These are phyloP conservation scores for Ammodytes marinus DNA, from an alignment of 2,113 vertebrate species.

Conservation along the genomic window DNA sequence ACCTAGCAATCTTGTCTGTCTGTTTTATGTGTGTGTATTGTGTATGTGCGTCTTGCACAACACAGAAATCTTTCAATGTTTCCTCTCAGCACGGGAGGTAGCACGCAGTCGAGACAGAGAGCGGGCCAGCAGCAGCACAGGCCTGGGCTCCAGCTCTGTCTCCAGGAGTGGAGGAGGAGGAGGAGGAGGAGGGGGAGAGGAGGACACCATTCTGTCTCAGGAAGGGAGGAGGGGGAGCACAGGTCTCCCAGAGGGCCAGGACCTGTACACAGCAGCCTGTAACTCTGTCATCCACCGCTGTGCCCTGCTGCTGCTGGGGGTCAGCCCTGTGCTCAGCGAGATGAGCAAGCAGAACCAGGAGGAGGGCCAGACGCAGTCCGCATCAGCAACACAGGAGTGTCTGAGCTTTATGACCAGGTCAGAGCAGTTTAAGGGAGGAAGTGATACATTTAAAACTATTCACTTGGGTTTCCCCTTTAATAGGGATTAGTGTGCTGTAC, in stretches of 20 bases:
- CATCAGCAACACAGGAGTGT: conserved; percentile 86
- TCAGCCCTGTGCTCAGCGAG: conserved; percentile 91
- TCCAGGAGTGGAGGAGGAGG: conserved; percentile 71
- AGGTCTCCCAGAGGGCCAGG: conserved; percentile 92
- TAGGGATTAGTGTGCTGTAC: neutral
- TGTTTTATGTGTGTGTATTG: conserved; percentile 42
- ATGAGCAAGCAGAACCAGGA: conserved; percentile 89
- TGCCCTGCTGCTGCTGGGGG: conserved; percentile 92
- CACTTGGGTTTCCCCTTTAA: neutral
- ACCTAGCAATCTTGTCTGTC: conserved; percentile 57
- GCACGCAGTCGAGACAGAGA: conserved; percentile 94
- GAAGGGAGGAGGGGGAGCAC: conserved; percentile 90
- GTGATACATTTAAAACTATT: neutral
- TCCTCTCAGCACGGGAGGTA: conserved; percentile 98
- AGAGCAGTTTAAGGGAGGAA: conserved; percentile 7
- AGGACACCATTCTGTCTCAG: conserved; percentile 86
- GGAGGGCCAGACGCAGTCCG: conserved; percentile 78
- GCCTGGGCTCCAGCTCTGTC: conserved; percentile 78
- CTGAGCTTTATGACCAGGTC: conserved; percentile 95
- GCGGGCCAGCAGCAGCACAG: conserved; percentile 85
- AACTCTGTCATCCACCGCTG: conserved; percentile 98
- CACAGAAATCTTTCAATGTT: conserved; percentile 99
- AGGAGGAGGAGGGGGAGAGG: conserved; percentile 75
- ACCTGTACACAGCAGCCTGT: conserved; percentile 96
- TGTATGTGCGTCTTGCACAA: conserved; percentile 85